Evolutionary conservation across 1,140 invertebrate genomes (phyloP).

Genomic region (Aphelenchoides besseyi): DNA sequence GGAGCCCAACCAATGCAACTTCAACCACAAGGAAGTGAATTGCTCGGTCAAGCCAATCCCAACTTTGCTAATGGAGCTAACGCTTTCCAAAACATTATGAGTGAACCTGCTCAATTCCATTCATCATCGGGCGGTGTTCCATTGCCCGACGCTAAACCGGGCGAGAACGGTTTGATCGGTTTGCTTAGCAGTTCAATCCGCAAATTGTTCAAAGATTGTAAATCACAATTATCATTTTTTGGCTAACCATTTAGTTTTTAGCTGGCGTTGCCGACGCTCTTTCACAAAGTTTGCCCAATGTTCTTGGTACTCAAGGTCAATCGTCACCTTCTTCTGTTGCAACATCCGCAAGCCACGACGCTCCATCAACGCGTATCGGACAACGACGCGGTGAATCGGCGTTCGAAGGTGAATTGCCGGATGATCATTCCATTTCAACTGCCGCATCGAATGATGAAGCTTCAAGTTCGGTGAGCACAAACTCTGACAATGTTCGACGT

Average conservation of each 20-base stretch:
- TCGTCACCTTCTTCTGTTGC: conserved; percentile 10
- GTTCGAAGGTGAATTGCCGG: not conserved
- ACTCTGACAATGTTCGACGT: not conserved
- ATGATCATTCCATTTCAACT: not conserved
- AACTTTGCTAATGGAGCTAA: conserved; percentile 54
- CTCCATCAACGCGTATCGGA: conserved; percentile 1
- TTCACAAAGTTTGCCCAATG: conserved; percentile 51
- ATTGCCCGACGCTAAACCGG: conserved; percentile 60
- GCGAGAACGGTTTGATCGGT: conserved; percentile 61
- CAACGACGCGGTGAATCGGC: not conserved
- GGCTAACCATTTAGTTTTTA: conserved; percentile 28
- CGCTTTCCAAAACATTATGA: conserved; percentile 41
- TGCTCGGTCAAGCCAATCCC: conserved; percentile 60
- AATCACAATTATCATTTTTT: conserved; percentile 31
- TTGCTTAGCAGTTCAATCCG: conserved; percentile 59
- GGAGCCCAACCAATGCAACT: conserved; percentile 46
- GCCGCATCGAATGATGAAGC: not conserved
- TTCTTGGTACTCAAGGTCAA: conserved; percentile 42
- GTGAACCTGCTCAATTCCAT: conserved; percentile 38
- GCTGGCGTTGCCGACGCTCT: conserved; percentile 61
- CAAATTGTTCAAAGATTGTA: conserved; percentile 61
- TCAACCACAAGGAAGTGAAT: conserved; percentile 33
- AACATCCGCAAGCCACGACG: conserved; percentile 26
- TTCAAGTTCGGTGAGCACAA: not conserved
- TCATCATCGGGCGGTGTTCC: conserved; percentile 29